Evolutionary conservation across 2,888 invertebrate species (phyloP), one percentile per base, ranked within the genome.

Genomic region (Dryocosmus kuriphilus): DNA sequence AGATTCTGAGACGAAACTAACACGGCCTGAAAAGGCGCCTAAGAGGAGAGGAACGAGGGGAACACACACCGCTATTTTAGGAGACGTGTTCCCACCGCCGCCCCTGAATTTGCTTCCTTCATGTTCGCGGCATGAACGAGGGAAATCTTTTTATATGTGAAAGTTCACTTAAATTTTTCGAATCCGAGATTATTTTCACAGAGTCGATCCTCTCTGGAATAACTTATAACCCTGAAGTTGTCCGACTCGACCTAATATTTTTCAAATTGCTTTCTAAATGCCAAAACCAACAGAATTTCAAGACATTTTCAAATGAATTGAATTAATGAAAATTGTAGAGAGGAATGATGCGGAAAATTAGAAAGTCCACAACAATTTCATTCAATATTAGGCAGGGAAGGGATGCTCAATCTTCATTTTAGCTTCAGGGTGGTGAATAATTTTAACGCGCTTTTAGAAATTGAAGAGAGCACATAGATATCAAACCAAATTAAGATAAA

Each of bases 1-100:
- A 41, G 77, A 73, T 79, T 77, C 77, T 75, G 75, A 67, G 78
- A 77, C 73, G 46, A 60, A 61, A 55, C 77, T 75, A 78, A 78
- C 74, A 85, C 86, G 86, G 85, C 87, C 87, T 86, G 88, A 88
- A 89, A 90, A 88, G 88, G 86, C 87, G 85, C 84, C 83, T 85
- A 81, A 83, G 86, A 83, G 81, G 79, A 77, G 80, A 57, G 74
- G 85, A 77, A 87, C 85, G 87, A 84, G 74, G 83, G 82, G 80
- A 74, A 57, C 78, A 76, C 73, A 71, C 61, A 77, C 80, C 75
- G 84, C 85, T 89, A 89, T 89, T 89, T 89, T 85, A 80, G 85
- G 88, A 87, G 57, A 79, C 77, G 38, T 73, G 75, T 78, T 79
- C 78, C 77, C 80, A 77, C 77, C 79, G 78, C 76, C 75, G 82